These are phyloP conservation scores for Pipistrellus nathusii DNA, from an alignment of 2,797 vertebrate species.

Conservation along the genomic window DNA sequence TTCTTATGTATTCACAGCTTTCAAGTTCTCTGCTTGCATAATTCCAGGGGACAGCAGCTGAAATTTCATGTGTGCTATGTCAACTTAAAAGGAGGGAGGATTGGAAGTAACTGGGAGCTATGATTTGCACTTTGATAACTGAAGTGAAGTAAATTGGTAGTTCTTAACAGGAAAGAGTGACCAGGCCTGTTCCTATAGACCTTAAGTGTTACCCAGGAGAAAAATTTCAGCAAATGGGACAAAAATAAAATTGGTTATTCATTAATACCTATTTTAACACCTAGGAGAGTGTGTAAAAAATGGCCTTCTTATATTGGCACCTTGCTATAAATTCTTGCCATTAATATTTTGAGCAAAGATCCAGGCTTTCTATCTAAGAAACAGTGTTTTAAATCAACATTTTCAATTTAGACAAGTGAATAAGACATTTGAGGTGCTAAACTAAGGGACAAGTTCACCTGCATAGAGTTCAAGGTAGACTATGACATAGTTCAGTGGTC, in stretches of 20 bases:
- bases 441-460: neutral
- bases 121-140: constrained; percentile 37
- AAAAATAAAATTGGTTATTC: neutral
- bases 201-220: neutral
- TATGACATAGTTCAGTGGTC: neutral
- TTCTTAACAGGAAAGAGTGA: neutral
- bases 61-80: neutral
- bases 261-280: neutral
- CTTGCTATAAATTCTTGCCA: neutral
- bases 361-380: neutral
- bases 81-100: neutral
- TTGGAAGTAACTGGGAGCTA: neutral
- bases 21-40: neutral
- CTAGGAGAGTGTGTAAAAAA: neutral
- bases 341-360: neutral
- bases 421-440: rapidly evolving
- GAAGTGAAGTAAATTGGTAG: constrained; percentile 53
- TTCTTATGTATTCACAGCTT: neutral
- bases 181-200: neutral
- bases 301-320: neutral
- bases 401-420: rapidly evolving
- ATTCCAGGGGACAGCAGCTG: neutral
- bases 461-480: no score
- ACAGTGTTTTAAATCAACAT: neutral
- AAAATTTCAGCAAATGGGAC: neutral